Percentiles rank a stretch among this genome's conserved stretches.
These are phyloP conservation scores for Dryadula phaetusa DNA, from an alignment of 2,888 invertebrate species.

Conservation along the genomic window DNA sequence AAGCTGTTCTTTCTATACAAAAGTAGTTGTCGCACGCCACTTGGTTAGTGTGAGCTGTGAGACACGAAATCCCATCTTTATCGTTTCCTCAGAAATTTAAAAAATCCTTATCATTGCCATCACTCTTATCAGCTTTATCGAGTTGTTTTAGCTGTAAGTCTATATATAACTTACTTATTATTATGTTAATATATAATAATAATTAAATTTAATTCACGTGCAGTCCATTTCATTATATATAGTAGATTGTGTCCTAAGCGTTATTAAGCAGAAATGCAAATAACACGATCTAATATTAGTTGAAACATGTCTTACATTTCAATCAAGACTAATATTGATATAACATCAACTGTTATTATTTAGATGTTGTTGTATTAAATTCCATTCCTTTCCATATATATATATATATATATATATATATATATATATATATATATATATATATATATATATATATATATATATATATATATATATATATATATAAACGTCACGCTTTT, in stretches of 20 bases:
- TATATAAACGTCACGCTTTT: too few relatives aligned
- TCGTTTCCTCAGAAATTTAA: too few relatives aligned
- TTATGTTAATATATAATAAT: not conserved
- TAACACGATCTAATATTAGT: constrained; percentile 10
- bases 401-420: not conserved
- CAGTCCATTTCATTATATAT: not conserved
- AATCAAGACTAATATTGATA: constrained; percentile 16
- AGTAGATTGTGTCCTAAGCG: not conserved
- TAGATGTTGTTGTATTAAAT: not conserved
- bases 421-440: not conserved
- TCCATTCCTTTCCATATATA: too few relatives aligned
- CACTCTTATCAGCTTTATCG: too few relatives aligned
- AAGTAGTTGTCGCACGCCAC: too few relatives aligned
- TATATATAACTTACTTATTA: too few relatives aligned
- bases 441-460: not conserved
- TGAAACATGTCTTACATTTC: constrained; percentile 23
- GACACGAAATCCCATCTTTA: too few relatives aligned
- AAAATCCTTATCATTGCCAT: too few relatives aligned
- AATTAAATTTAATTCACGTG: not conserved
- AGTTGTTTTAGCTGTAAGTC: too few relatives aligned
- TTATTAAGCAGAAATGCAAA: constrained; percentile 21
- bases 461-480: not conserved
- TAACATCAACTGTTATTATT: constrained; percentile 1
- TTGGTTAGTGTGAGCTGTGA: too few relatives aligned
- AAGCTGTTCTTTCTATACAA: too few relatives aligned